Percentiles rank a stretch among this genome's conserved stretches.
These are phyloP conservation scores for Cygnus atratus DNA, from an alignment of 2,113 vertebrate genomes.

Conservation along the genomic window DNA sequence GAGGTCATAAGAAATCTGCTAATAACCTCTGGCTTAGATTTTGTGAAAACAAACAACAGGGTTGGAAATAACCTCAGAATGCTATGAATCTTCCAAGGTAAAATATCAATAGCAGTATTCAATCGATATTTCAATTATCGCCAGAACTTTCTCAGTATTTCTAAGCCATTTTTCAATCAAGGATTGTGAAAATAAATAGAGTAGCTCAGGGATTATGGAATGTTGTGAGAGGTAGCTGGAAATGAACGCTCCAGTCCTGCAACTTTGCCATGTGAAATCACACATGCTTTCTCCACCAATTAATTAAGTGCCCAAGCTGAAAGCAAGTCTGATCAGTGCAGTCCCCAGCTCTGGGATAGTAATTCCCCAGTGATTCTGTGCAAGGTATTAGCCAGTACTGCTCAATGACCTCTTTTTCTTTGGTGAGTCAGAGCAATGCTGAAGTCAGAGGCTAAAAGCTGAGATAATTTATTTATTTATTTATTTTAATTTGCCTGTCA, in stretches of 20 bases:
- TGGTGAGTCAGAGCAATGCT: neutral
- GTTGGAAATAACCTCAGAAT: slow-evolving; percentile 39
- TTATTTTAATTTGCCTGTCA: neutral
- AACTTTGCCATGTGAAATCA: neutral
- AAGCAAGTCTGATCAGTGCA: neutral
- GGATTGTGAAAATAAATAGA: slow-evolving; percentile 52
- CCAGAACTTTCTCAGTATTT: slow-evolving; percentile 55
- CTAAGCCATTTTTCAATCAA: slow-evolving; percentile 65
- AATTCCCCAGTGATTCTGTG: neutral
- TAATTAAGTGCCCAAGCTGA: neutral
- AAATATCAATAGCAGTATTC: slow-evolving; percentile 57
- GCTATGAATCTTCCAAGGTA: slow-evolving; percentile 24
- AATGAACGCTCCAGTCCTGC: neutral
- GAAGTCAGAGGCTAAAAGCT: neutral
- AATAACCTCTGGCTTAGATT: slow-evolving; percentile 67
- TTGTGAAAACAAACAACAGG: slow-evolving; percentile 65
- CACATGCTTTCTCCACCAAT: neutral
- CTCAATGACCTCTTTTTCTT: neutral
- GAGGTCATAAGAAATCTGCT: slow-evolving; percentile 47
- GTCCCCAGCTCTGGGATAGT: no score
- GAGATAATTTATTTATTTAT: neutral
- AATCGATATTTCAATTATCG: slow-evolving; percentile 68
- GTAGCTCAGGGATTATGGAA: slow-evolving; percentile 35
- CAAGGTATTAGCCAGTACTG: neutral
- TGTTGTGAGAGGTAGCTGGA: neutral